Percentiles rank a stretch among this genome's conserved stretches.
Conservation (phyloP, 2,797 vertebrate species). For the Centropyge bicolor region DNA sequence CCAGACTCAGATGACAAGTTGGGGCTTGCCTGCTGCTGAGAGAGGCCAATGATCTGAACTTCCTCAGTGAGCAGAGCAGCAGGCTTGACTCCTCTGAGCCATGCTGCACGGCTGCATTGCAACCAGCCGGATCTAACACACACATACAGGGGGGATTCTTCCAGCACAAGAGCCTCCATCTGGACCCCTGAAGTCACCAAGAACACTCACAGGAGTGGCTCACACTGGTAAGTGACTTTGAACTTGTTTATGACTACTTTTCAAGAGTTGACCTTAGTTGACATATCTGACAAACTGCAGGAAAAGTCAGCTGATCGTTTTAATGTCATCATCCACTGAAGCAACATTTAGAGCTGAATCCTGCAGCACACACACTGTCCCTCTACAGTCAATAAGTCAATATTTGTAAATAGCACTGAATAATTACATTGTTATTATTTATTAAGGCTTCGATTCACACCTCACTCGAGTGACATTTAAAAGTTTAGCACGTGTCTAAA, state of each 20-base stretch:
- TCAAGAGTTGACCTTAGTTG: neutral
- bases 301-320: neutral
- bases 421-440: neutral
- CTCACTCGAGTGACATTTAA: neutral
- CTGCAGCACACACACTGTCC: neutral
- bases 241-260: neutral
- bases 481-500: slow-evolving; percentile 38
- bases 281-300: no score
- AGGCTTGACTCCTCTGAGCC: slow-evolving; percentile 18
- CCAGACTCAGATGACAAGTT: slow-evolving; percentile 64
- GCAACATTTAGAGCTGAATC: neutral
- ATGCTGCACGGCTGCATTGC: slow-evolving; percentile 10
- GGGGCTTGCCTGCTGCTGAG: slow-evolving; percentile 57
- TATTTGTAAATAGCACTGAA: neutral
- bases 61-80: slow-evolving; percentile 49
- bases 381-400: neutral
- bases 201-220: neutral
- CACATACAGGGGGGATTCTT: neutral
- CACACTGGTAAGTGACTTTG: slow-evolving; percentile 41
- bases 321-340: neutral
- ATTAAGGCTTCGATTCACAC: accelerated
- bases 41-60: slow-evolving; percentile 54
- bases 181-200: neutral
- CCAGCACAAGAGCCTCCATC: neutral
- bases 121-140: neutral